phyloP scores from a whole-genome alignment of 2,888 invertebrate species.

The Melinopterus prodromus region DNA sequence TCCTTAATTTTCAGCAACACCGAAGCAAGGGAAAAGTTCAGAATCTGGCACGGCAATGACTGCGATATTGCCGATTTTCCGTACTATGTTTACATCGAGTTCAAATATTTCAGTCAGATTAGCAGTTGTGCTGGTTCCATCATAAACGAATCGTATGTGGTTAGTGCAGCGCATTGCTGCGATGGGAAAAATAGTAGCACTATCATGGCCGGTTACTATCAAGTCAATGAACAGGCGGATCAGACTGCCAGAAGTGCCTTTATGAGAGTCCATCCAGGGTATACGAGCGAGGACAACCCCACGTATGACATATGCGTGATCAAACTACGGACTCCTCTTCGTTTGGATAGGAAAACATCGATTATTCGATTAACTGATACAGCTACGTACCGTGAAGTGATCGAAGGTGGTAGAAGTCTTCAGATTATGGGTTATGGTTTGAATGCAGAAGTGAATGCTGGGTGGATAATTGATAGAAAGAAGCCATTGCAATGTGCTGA shows the following conservation, averaged over 20 bases:
- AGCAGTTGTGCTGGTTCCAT: conserved; percentile 49
- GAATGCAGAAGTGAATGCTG: background rate
- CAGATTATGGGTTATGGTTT: conserved; percentile 12
- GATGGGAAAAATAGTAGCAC: background rate
- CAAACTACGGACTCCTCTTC: background rate
- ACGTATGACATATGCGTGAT: conserved; percentile 14
- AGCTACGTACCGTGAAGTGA: background rate
- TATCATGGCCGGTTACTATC: background rate
- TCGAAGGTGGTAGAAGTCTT: background rate
- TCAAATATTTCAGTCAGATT: conserved; percentile 27
- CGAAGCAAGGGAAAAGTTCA: too few species aligned
- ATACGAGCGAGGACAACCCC: background rate
- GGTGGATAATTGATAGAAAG: conserved; percentile 5
- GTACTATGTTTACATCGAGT: conserved; percentile 32
- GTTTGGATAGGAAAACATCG: background rate
- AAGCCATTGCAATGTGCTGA: conserved; percentile 11
- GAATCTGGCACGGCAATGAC: conserved; percentile 47
- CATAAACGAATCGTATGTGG: conserved; percentile 38
- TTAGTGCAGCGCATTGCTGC: conserved; percentile 51
- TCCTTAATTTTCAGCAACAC: too few species aligned
- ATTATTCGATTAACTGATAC: background rate
- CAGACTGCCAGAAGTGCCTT: background rate
- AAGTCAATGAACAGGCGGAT: background rate
- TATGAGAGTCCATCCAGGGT: background rate
- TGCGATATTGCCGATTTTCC: conserved; percentile 45